Conservation (phyloP, 2,797 vertebrate genomes). For the Oceanodroma leucorhoa region DNA sequence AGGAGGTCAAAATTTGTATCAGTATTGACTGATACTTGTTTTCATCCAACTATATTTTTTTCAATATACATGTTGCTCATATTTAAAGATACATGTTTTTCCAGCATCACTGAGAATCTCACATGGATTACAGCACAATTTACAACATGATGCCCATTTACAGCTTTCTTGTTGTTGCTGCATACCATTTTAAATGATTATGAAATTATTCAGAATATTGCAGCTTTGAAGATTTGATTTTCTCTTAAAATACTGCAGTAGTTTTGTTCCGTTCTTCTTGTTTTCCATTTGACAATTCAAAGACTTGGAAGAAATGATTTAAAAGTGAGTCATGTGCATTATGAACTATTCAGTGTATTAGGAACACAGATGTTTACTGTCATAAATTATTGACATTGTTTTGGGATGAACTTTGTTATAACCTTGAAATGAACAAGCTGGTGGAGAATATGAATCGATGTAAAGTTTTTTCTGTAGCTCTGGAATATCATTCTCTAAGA, state of each 20-base stretch:
- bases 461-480: neutral
- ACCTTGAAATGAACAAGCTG: neutral
- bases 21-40: neutral
- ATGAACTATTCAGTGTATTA: constrained; percentile 33
- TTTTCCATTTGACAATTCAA: constrained; percentile 40
- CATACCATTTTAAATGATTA: neutral
- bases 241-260: neutral
- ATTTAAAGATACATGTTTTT: neutral
- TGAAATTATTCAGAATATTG: neutral
- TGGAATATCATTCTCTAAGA: neutral
- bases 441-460: neutral
- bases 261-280: neutral
- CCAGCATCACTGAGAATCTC: neutral
- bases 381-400: constrained; percentile 49
- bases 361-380: constrained; percentile 56
- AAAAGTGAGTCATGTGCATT: constrained; percentile 44
- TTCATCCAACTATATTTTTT: neutral
- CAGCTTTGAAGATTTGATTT: neutral
- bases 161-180: neutral
- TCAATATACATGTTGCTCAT: neutral
- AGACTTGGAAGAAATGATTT: constrained; percentile 26
- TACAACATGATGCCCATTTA: neutral
- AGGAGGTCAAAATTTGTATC: neutral
- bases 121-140: neutral
- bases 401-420: constrained; percentile 17